A percentile compares a stretch with the other conserved stretches of the same genome.
Evolutionary conservation across 2,888 invertebrate species (phyloP).

Genomic region (Gibbula magus): DNA sequence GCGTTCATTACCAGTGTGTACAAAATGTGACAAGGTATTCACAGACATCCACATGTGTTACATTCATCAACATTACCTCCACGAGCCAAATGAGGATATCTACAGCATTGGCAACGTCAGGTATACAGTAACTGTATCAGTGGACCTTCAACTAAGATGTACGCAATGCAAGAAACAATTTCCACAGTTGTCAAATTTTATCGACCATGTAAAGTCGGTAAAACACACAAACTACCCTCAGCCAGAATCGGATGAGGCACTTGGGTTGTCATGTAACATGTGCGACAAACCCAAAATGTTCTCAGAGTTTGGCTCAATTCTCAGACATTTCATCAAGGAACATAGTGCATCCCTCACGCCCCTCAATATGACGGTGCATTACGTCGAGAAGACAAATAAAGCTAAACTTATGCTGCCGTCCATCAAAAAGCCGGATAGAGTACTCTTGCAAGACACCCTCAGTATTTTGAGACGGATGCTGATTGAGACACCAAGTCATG

Average conservation of each 20-base stretch:
- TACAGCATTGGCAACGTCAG: background rate
- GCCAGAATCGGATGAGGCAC: background rate
- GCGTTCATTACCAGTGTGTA: background rate
- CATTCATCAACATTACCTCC: background rate
- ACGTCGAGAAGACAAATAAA: too few species aligned
- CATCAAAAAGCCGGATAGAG: too few species aligned
- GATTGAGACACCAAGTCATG: too few species aligned
- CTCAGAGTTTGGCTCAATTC: background rate
- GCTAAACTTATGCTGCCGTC: too few species aligned
- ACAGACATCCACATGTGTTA: background rate
- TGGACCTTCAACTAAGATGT: background rate
- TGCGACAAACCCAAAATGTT: background rate
- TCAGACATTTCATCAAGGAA: background rate
- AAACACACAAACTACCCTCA: background rate
- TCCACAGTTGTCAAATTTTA: background rate
- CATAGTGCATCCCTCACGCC: background rate
- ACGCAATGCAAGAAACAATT: background rate
- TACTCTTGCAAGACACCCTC: too few species aligned
- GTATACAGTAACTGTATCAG: background rate
- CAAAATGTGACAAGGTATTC: background rate
- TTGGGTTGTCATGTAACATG: background rate
- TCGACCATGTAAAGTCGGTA: background rate
- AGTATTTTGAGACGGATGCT: too few species aligned
- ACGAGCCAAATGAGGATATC: background rate
- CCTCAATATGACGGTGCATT: too few species aligned